A percentile compares a stretch with the other conserved stretches of the same genome.
These are phyloP conservation scores for Paramisgurnus dabryanus DNA, from an alignment of 2,113 vertebrate species.

Conservation along the genomic window DNA sequence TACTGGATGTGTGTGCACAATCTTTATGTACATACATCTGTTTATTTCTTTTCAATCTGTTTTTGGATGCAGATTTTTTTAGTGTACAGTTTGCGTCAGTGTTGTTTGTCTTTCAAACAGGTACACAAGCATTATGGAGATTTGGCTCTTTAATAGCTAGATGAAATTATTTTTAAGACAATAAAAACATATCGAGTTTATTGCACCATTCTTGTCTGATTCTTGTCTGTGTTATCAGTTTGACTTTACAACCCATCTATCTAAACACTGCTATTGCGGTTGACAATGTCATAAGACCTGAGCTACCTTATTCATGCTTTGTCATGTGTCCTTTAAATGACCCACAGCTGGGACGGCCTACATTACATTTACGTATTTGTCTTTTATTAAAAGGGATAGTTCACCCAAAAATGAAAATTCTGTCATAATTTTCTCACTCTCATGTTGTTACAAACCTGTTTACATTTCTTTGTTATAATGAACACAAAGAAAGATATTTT, in stretches of 20 bases:
- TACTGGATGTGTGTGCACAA: constrained; percentile 59
- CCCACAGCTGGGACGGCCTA: too few relatives aligned
- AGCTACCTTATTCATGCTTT: background rate
- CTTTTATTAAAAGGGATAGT: too few relatives aligned
- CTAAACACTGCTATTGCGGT: background rate
- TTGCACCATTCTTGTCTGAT: background rate
- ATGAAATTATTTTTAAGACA: constrained; percentile 72
- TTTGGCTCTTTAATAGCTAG: constrained; percentile 75
- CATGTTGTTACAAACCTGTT: too few relatives aligned
- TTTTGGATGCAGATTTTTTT: constrained; percentile 61
- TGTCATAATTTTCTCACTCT: too few relatives aligned
- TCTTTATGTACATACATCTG: constrained; percentile 62
- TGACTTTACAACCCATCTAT: background rate
- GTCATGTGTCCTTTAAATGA: background rate
- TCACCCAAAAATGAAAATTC: too few relatives aligned
- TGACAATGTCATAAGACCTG: background rate
- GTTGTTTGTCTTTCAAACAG: constrained; percentile 76
- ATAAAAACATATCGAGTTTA: constrained; percentile 60
- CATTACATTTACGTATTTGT: too few relatives aligned
- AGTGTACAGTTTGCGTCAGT: constrained; percentile 70
- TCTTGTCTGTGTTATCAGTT: background rate
- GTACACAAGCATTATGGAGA: constrained; percentile 77
- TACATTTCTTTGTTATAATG: too few relatives aligned
- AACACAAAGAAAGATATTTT: too few relatives aligned
- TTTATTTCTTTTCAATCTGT: constrained; percentile 59